These are phyloP conservation scores for Synergus gifuensis DNA, from an alignment of 2,888 invertebrate genomes.

Conservation along the genomic window DNA sequence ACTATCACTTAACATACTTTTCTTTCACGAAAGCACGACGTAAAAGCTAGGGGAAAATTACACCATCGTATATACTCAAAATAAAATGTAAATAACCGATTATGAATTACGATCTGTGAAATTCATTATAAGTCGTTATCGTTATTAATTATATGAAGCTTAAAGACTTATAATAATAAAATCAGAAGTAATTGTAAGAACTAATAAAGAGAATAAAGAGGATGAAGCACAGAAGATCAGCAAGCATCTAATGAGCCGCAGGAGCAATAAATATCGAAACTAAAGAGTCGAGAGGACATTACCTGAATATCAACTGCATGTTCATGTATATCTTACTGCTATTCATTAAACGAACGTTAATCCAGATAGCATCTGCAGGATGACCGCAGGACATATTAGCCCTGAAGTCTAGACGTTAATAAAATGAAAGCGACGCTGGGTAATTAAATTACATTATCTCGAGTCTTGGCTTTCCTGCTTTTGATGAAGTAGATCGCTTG, in stretches of 20 bases:
- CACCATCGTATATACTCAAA: too few relatives aligned
- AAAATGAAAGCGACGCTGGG: conserved; percentile 17
- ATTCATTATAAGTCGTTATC: too few relatives aligned
- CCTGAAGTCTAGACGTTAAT: conserved; percentile 28
- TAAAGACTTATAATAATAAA: neutral
- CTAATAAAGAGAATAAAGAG: neutral
- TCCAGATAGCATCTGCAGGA: conserved; percentile 19
- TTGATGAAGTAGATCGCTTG: conserved; percentile 29
- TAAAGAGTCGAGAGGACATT: conserved; percentile 27
- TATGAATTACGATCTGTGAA: too few relatives aligned
- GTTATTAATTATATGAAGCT: neutral
- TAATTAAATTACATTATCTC: conserved; percentile 35
- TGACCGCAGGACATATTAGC: conserved; percentile 21
- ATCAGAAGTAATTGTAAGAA: neutral
- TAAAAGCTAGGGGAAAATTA: too few relatives aligned
- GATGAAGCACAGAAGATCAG: conserved; percentile 7
- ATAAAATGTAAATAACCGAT: too few relatives aligned
- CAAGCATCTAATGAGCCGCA: conserved; percentile 3
- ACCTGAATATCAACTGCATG: conserved; percentile 33
- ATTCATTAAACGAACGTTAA: conserved; percentile 34
- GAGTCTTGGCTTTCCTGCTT: conserved; percentile 29
- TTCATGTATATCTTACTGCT: conserved; percentile 34
- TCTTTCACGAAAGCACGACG: too few relatives aligned
- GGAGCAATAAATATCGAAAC: conserved; percentile 13
- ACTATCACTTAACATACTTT: too few relatives aligned